These are phyloP conservation scores for Hemiprocne comata DNA, from an alignment of 2,113 vertebrate genomes.

Conservation along the genomic window DNA sequence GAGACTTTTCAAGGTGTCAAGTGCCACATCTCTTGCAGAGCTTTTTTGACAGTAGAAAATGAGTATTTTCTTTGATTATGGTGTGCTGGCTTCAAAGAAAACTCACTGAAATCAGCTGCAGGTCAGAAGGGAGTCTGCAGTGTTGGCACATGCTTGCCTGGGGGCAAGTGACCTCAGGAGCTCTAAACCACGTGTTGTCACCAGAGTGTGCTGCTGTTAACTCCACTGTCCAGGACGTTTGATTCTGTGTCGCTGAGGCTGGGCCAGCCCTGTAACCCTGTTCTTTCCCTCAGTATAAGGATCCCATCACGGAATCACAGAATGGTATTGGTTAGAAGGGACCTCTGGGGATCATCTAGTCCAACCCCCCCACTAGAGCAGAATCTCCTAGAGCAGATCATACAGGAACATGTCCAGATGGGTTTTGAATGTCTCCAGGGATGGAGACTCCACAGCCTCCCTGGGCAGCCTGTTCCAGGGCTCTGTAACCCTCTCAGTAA, in stretches of 20 bases:
- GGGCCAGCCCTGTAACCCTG: background rate
- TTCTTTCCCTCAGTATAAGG: accelerated
- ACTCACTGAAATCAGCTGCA: background rate
- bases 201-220: accelerated
- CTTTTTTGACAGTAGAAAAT: background rate
- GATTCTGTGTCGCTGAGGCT: background rate
- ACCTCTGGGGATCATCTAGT: too few relatives aligned
- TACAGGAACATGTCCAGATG: too few relatives aligned
- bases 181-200: background rate
- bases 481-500: too few relatives aligned
- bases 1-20: background rate
- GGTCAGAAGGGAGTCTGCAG: background rate
- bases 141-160: background rate
- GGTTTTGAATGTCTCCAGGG: too few relatives aligned
- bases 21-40: background rate
- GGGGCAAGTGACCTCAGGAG: background rate
- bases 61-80: background rate
- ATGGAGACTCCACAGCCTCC: too few relatives aligned
- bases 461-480: too few relatives aligned
- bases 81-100: background rate
- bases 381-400: too few relatives aligned
- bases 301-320: too few relatives aligned
- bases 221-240: background rate
- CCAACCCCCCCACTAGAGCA: too few relatives aligned
- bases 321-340: too few relatives aligned